phyloP scores from a whole-genome alignment of 2,113 vertebrate genomes.

The Puma concolor region DNA sequence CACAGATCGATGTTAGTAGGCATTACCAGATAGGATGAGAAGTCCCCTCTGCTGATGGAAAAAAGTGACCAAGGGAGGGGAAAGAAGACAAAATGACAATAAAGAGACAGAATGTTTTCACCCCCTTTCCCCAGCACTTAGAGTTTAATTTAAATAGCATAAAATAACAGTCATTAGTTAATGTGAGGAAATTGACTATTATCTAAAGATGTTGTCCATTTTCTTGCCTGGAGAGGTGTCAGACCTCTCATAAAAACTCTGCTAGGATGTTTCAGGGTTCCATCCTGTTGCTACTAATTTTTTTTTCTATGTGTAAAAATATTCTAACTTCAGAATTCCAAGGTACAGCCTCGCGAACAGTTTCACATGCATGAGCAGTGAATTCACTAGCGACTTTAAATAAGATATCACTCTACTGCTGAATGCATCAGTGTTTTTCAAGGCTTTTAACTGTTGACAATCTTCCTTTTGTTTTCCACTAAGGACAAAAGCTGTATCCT shows the following conservation, averaged over 20 bases:
- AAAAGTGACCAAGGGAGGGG: neutral
- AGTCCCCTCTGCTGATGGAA: neutral
- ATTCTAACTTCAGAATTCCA: neutral
- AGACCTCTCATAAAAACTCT: neutral
- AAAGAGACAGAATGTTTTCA: neutral
- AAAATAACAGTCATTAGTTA: neutral
- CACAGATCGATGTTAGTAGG: neutral
- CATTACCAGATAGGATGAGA: neutral
- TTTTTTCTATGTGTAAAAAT: neutral
- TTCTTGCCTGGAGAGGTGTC: neutral
- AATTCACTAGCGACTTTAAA: neutral
- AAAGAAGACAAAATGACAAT: neutral
- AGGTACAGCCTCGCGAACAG: neutral
- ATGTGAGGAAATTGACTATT: neutral
- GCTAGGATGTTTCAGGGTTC: neutral
- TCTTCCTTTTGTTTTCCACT: neutral
- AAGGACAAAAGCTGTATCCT: constrained; percentile 74
- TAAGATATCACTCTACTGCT: neutral
- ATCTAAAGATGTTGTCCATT: neutral
- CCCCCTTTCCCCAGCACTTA: neutral
- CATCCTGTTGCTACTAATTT: neutral
- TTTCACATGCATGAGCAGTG: neutral
- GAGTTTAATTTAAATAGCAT: neutral
- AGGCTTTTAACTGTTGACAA: too few species aligned
- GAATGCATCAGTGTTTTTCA: constrained; percentile 49